phyloP scores from a whole-genome alignment of 2,113 vertebrate genomes.

The Epinephelus lanceolatus region DNA sequence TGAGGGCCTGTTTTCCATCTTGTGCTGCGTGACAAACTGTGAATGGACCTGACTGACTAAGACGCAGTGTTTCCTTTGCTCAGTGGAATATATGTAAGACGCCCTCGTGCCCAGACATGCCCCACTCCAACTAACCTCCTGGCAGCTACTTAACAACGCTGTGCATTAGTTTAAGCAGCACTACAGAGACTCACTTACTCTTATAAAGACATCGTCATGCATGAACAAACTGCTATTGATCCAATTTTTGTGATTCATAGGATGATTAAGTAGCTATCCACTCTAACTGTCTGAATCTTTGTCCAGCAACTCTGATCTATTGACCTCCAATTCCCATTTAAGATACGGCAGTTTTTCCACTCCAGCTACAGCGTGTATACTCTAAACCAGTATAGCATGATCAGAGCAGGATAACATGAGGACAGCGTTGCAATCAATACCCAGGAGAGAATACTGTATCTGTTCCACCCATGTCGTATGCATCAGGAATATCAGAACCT shows the following conservation, averaged over 20 bases:
- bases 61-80: conserved; percentile 36
- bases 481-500: conserved; percentile 57
- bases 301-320: conserved; percentile 21
- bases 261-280: conserved; percentile 42
- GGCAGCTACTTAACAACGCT: conserved; percentile 49
- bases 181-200: conserved; percentile 15
- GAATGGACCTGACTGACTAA: conserved; percentile 28
- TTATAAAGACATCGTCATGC: conserved; percentile 35
- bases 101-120: conserved; percentile 57
- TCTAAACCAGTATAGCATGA: conserved; percentile 38
- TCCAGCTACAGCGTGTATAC: conserved; percentile 13
- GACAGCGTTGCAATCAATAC: conserved; percentile 44
- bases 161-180: conserved; percentile 44
- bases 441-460: conserved; percentile 57
- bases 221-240: conserved; percentile 53
- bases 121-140: conserved; percentile 31
- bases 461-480: conserved; percentile 55
- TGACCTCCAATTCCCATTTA: conserved; percentile 27
- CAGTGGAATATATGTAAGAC: conserved; percentile 46
- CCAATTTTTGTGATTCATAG: conserved; percentile 47
- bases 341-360: neutral
- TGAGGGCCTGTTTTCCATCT: conserved; percentile 74
- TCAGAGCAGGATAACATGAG: conserved; percentile 33
- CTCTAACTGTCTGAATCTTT: conserved; percentile 22
- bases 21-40: conserved; percentile 29